phyloP scores from a whole-genome alignment of 2,888 invertebrate genomes.

The Listrodromus nycthemerus region DNA sequence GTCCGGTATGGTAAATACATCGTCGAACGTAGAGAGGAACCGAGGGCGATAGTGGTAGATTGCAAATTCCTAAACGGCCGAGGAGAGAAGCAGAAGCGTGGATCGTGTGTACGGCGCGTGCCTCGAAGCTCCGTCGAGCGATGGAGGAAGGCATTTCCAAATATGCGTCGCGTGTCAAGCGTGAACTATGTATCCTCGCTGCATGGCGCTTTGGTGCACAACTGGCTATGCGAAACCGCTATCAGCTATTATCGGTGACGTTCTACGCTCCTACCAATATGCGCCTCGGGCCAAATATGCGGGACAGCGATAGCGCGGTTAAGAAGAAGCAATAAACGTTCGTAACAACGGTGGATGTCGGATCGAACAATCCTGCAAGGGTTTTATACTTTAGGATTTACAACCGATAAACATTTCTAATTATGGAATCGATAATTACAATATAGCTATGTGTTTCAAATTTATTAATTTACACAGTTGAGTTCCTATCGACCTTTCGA shows the following conservation, averaged over 20 bases:
- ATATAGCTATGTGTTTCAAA: too few species aligned
- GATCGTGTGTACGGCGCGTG: slow-evolving; percentile 23
- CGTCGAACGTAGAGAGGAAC: slow-evolving; percentile 36
- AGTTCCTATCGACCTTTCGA: too few species aligned
- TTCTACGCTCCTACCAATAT: slow-evolving; percentile 46
- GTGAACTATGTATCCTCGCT: slow-evolving; percentile 52
- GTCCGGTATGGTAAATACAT: slow-evolving; percentile 49
- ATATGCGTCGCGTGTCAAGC: slow-evolving; percentile 61
- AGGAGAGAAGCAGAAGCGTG: slow-evolving; percentile 25
- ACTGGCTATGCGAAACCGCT: slow-evolving; percentile 55
- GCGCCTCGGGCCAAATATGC: slow-evolving; percentile 40
- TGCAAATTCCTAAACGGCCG: slow-evolving; percentile 65
- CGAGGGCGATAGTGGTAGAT: slow-evolving; percentile 53
- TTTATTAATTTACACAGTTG: too few species aligned
- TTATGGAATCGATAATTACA: background rate
- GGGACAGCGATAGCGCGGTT: slow-evolving; percentile 22
- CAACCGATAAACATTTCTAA: background rate
- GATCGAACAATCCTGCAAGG: background rate
- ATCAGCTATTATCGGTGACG: slow-evolving; percentile 62
- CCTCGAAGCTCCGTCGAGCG: slow-evolving; percentile 45
- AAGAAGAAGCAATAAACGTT: slow-evolving; percentile 11
- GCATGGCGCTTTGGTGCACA: slow-evolving; percentile 7
- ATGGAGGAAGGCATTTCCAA: slow-evolving; percentile 61
- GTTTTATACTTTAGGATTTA: background rate
- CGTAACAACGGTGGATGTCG: background rate